Conservation (phyloP, 2,797 vertebrate species). For the Nasua narica region DNA sequence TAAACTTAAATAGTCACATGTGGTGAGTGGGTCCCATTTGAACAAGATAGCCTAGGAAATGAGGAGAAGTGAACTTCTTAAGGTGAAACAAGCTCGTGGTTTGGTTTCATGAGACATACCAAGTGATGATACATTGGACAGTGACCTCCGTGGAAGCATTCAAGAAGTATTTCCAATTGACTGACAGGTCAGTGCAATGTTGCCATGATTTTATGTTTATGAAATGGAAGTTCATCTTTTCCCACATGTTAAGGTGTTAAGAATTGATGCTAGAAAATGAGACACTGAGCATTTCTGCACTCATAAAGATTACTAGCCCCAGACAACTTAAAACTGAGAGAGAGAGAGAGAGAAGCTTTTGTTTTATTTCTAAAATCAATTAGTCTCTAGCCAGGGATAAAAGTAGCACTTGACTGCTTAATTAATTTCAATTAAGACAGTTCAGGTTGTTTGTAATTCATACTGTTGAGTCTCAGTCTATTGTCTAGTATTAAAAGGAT, state of each 20-base stretch:
- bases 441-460: background rate
- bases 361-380: background rate
- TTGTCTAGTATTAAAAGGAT: background rate
- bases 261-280: background rate
- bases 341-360: background rate
- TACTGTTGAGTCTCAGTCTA: background rate
- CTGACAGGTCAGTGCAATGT: background rate
- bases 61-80: background rate
- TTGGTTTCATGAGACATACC: background rate
- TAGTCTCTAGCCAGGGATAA: background rate
- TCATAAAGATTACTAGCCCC: background rate
- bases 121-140: conserved; percentile 13
- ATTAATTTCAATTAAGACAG: background rate
- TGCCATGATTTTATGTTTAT: background rate
- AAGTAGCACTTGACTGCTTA: background rate
- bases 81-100: background rate
- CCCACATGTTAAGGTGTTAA: background rate
- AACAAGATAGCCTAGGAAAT: background rate
- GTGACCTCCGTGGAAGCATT: background rate
- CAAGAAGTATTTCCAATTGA: background rate
- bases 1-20: background rate
- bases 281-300: background rate
- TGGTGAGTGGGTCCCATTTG: background rate
- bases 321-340: background rate
- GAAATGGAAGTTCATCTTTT: background rate